Evolutionary conservation across 2,113 vertebrate species (phyloP), one percentile per base, ranked within the genome.

Genomic region (Platysteira castanea): DNA sequence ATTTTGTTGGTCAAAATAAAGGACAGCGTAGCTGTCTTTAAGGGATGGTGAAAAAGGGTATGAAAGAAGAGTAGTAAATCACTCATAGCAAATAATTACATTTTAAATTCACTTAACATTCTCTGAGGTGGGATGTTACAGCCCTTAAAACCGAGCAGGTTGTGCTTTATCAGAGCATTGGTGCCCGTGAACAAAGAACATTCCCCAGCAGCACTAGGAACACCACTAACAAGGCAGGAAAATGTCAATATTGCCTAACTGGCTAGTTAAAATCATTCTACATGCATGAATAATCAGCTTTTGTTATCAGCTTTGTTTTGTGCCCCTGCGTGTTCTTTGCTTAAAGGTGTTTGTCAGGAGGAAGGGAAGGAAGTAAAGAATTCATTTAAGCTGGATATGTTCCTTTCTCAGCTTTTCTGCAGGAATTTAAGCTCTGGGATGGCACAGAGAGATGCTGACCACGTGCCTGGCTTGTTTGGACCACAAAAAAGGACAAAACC

Each of bases 61-160:
- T 6, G 10, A 11, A 41, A 24, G 30, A 44, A 30, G 14, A 22
- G 12, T 2, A 9, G 16, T 10, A 31, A 65, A 28, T 15, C 56
- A 50, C 52, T 49, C 21, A 0, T 0, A 31, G 37, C n/a, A 53
- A 61, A 20, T 11, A 41, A 9, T 7, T 22, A 0, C 0, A 0
- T 6, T 79, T 75, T 84, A 5, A 46, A 17, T 50, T 56, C 17
- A 10, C n/a, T 63, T 13, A 11, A 46, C 5, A 15, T 21, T n/a
- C 42, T 6, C 35, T 53, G 26, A 31, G 49, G 26, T 60, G 70
- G 24, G 68, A 17, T 13, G 4, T 31, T 15, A 2, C 2, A 17
- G 17, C 41, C 56, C 46, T 1, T 2, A 52, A 50, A 90, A 12
- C 15, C 2, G 6, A 73, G 33, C 46, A 42, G 9, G 33, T 3